Conservation (phyloP, 1,140 invertebrate genomes). For the Apis laboriosa region DNA sequence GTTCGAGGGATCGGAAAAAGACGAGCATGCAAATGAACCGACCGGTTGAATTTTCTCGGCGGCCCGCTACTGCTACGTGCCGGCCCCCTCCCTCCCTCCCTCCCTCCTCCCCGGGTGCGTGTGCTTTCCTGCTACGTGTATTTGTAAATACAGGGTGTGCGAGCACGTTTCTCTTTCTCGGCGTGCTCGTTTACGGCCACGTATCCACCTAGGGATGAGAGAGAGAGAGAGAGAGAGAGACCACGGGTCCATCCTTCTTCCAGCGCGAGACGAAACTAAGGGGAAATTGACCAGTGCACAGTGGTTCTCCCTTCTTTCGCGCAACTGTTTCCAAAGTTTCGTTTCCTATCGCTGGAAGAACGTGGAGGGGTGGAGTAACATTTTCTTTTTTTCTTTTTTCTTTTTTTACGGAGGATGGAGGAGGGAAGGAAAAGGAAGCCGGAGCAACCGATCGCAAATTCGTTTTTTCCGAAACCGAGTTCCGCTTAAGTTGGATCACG, state of each 20-base stretch:
- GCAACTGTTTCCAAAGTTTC: neutral
- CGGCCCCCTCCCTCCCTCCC: neutral
- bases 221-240: neutral
- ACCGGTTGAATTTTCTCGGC: constrained; percentile 68
- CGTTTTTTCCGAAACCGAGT: neutral
- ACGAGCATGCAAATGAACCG: constrained; percentile 71
- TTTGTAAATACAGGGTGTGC: constrained; percentile 56
- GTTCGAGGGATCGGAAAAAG: constrained; percentile 62
- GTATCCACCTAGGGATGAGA: constrained; percentile 30
- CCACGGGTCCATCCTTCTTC: constrained; percentile 60
- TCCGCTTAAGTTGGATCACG: neutral
- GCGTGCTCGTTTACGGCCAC: constrained; percentile 60
- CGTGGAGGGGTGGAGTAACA: no score
- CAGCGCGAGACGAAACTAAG: constrained; percentile 68
- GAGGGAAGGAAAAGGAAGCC: no score
- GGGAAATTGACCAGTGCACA: constrained; percentile 77
- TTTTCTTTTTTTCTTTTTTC: no score
- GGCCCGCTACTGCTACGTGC: constrained; percentile 26
- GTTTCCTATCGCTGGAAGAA: no score
- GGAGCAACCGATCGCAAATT: neutral
- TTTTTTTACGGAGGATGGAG: neutral
- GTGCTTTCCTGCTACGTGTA: constrained; percentile 43
- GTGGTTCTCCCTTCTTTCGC: constrained; percentile 67
- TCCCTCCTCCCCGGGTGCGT: constrained; percentile 14
- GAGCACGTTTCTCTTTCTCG: constrained; percentile 42